Evolutionary conservation across 2,888 invertebrate genomes (phyloP).

Genomic region (Ophonus ardosiacus): DNA sequence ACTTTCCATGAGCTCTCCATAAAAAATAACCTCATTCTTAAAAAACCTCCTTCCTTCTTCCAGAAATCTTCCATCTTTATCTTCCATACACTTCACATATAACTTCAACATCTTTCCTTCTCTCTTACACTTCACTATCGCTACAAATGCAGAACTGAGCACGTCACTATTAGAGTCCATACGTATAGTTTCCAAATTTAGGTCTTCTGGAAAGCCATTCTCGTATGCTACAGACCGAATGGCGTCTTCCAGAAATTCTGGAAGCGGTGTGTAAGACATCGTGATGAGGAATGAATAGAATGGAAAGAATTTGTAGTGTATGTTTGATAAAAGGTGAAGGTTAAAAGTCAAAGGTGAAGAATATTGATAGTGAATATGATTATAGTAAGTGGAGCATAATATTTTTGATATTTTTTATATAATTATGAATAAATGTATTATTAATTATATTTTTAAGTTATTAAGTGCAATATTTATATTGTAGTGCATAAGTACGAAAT

Average conservation of each 20-base stretch:
- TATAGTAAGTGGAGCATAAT: neutral
- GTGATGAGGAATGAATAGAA: neutral
- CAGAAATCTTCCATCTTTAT: constrained; percentile 15
- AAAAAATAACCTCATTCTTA: constrained; percentile 65
- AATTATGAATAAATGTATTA: neutral
- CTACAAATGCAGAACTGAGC: constrained; percentile 26
- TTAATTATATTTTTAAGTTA: too few species aligned
- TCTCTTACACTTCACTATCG: constrained; percentile 6
- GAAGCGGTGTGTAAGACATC: constrained; percentile 13
- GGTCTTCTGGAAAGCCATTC: constrained; percentile 15
- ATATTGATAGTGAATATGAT: neutral
- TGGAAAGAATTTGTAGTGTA: neutral
- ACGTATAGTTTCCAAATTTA: constrained; percentile 2
- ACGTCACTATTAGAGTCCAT: constrained; percentile 31
- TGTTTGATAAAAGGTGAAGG: neutral
- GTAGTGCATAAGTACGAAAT: too few species aligned
- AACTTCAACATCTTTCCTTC: constrained; percentile 3
- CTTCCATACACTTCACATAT: constrained; percentile 53
- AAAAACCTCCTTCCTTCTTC: constrained; percentile 59
- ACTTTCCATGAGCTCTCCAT: constrained; percentile 57
- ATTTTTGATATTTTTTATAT: neutral
- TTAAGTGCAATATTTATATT: too few species aligned
- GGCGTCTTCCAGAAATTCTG: constrained; percentile 12
- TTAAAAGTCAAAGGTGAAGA: neutral
- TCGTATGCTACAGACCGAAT: constrained; percentile 8